These are phyloP conservation scores for Manis pentadactyla DNA, from an alignment of 2,797 vertebrate species.

Conservation along the genomic window DNA sequence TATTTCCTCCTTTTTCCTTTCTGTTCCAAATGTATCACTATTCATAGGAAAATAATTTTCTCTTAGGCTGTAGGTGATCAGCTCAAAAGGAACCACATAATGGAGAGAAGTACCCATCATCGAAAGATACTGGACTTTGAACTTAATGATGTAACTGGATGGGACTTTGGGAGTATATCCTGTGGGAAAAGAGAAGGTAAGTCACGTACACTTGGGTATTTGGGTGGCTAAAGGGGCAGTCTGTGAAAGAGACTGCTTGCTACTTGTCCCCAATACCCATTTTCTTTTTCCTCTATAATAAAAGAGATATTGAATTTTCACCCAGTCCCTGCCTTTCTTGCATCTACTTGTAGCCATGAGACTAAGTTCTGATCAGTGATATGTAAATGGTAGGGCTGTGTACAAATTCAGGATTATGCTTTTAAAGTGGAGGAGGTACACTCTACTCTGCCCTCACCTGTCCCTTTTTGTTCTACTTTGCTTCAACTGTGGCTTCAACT, in stretches of 20 bases:
- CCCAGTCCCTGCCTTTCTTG: background rate
- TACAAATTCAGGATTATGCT: background rate
- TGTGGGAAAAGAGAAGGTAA: background rate
- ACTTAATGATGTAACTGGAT: background rate
- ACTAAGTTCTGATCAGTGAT: background rate
- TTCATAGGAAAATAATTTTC: background rate
- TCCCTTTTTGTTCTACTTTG: background rate
- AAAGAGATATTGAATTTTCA: constrained; percentile 1
- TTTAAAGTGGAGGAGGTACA: background rate
- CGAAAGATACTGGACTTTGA: background rate
- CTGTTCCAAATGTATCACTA: background rate
- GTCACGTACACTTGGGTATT: background rate
- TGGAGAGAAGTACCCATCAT: background rate
- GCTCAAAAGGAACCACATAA: background rate
- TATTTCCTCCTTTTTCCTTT: background rate
- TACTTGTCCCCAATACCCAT: background rate
- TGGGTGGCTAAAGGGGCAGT: background rate
- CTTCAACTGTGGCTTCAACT: background rate
- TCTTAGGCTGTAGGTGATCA: background rate
- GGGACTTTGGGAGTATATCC: background rate
- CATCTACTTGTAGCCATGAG: background rate
- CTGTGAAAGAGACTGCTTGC: background rate
- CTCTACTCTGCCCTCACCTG: too few species aligned
- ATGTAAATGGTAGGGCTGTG: background rate
- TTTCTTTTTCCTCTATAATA: background rate